These are phyloP conservation scores for Lepisosteus oculatus DNA, from an alignment of 2,113 vertebrate species.

Conservation along the genomic window DNA sequence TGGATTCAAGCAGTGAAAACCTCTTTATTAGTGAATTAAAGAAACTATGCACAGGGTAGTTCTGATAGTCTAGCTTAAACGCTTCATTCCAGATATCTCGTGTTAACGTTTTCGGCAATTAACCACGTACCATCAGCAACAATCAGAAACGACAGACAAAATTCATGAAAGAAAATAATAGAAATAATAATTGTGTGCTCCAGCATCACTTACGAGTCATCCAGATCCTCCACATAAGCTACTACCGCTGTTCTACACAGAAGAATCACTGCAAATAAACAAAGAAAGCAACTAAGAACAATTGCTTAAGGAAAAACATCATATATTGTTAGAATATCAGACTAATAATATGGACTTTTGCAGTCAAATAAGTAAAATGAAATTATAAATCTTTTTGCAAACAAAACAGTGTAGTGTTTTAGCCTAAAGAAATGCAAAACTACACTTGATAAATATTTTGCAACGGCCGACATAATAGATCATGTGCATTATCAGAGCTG, in stretches of 20 bases:
- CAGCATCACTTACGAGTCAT: constrained; percentile 85
- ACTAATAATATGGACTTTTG: neutral
- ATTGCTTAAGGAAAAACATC: neutral
- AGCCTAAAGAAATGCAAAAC: neutral
- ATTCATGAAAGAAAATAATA: neutral
- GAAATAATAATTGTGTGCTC: neutral
- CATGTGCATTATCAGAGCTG: neutral
- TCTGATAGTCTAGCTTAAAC: neutral
- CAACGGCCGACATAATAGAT: neutral
- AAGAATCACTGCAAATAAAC: constrained; percentile 51
- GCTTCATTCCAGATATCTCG: no score
- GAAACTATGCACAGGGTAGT: neutral
- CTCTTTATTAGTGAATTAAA: neutral
- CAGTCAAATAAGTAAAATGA: neutral
- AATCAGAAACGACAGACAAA: neutral
- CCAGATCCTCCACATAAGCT: constrained; percentile 85
- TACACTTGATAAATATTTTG: neutral
- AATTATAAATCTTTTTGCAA: neutral
- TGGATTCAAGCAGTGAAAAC: no score
- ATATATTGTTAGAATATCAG: neutral
- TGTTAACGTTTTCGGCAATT: no score
- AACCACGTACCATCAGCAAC: neutral
- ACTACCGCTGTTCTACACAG: constrained; percentile 53
- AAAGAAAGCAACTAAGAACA: constrained; percentile 16
- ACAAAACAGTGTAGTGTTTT: neutral